Evolutionary conservation across 2,797 vertebrate genomes (phyloP).

Genomic region (Leptatherina wallacei): DNA sequence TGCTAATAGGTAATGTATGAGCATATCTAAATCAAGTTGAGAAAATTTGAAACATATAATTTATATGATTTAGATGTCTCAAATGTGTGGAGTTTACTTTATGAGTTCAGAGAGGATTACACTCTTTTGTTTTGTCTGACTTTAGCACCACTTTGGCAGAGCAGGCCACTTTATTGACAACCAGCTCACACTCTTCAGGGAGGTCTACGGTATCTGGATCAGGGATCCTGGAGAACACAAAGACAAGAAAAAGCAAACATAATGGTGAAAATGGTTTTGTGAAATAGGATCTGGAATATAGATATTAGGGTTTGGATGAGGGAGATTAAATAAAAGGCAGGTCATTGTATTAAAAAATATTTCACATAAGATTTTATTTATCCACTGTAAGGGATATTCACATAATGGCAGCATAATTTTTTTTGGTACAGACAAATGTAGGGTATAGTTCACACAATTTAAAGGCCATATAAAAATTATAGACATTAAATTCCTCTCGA

Average conservation of each 20-base stretch:
- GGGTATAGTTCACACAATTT: too few relatives aligned
- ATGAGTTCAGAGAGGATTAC: constrained; percentile 7
- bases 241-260: background rate
- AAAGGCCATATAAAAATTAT: too few relatives aligned
- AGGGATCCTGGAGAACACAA: constrained; percentile 40
- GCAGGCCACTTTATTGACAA: constrained; percentile 54
- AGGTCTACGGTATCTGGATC: fast-evolving
- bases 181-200: constrained; percentile 52
- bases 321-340: background rate
- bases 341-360: background rate
- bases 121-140: constrained; percentile 54
- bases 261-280: background rate
- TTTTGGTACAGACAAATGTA: background rate
- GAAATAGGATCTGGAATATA: background rate
- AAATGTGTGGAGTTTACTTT: background rate
- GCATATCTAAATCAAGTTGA: too few relatives aligned
- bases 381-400: too few relatives aligned
- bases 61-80: too few relatives aligned
- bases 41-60: background rate
- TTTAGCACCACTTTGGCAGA: constrained; percentile 37
- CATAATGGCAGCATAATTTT: too few relatives aligned
- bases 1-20: constrained; percentile 12
- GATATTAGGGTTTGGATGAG: background rate
- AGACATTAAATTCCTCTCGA: too few relatives aligned
- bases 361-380: too few relatives aligned